These are phyloP conservation scores for Lytechinus pictus DNA, from an alignment of 35 echinoderm and acorn worm species.

Conservation along the genomic window DNA sequence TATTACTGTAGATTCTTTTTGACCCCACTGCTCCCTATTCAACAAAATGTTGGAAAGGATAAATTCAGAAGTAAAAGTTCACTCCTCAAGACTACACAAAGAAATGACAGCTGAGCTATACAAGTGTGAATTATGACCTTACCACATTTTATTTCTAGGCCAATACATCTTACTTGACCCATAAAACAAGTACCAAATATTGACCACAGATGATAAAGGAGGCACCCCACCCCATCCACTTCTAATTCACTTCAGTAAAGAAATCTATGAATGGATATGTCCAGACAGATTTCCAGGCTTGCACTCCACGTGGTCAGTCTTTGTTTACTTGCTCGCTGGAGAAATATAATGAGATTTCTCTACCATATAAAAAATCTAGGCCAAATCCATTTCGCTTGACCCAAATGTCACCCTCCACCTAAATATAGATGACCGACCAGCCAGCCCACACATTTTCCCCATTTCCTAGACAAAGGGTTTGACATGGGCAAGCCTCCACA, in stretches of 20 bases:
- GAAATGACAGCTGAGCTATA: background rate
- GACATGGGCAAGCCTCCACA: background rate
- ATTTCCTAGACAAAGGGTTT: background rate
- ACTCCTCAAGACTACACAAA: background rate
- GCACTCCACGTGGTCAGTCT: background rate
- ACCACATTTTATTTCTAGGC: conserved; percentile 5
- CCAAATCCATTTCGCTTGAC: background rate
- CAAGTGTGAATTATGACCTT: conserved; percentile 2
- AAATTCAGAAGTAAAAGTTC: background rate
- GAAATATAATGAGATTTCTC: background rate
- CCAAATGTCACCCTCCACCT: background rate
- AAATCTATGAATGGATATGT: background rate
- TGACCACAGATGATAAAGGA: background rate
- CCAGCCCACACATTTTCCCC: background rate
- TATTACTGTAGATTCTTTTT: too few relatives aligned
- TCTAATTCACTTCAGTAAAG: background rate
- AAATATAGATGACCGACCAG: background rate
- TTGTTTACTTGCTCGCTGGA: background rate
- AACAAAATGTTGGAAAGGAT: too few relatives aligned
- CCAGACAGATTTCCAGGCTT: background rate
- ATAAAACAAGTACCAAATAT: background rate
- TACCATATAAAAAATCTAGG: background rate
- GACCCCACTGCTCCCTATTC: too few relatives aligned
- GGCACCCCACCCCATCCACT: background rate
- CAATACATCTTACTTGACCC: background rate